Conservation (phyloP, 2,888 invertebrate species). For the Imbricaverruca yamaguchii region DNA sequence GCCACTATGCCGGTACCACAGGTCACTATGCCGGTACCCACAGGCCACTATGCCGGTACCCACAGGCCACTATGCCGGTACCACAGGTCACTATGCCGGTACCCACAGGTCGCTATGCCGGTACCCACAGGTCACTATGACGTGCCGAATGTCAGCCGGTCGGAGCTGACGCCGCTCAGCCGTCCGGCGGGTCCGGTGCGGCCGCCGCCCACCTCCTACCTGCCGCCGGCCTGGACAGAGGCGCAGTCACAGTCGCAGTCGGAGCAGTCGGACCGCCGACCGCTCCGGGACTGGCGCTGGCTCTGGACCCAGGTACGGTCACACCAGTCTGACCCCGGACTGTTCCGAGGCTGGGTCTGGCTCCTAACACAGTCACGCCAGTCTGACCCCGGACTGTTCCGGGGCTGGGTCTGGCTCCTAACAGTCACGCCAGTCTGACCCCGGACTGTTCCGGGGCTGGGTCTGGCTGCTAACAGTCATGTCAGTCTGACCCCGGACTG, state of each 20-base stretch:
- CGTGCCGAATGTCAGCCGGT: slow-evolving; percentile 4
- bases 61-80: not conserved
- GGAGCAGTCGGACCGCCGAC: too few relatives aligned
- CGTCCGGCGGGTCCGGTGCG: not conserved
- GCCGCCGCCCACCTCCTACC: not conserved
- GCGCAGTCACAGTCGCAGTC: not conserved
- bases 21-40: slow-evolving; percentile 9
- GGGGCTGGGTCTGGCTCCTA: too few relatives aligned
- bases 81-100: not conserved
- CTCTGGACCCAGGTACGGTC: slow-evolving; percentile 6
- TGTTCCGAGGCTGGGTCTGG: not conserved
- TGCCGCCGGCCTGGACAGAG: slow-evolving; percentile 9
- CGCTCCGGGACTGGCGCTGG: not conserved
- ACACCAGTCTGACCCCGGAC: too few relatives aligned
- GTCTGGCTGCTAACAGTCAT: too few relatives aligned
- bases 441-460: too few relatives aligned
- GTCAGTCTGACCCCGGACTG: too few relatives aligned
- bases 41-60: too few relatives aligned
- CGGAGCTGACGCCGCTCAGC: not conserved
- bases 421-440: too few relatives aligned
- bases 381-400: too few relatives aligned
- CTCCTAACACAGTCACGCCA: too few relatives aligned
- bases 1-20: too few relatives aligned
- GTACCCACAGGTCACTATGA: not conserved
- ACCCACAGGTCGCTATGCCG: not conserved